phyloP scores from a whole-genome alignment of 2,113 vertebrate species.

The Thalassarche chlororhynchos region DNA sequence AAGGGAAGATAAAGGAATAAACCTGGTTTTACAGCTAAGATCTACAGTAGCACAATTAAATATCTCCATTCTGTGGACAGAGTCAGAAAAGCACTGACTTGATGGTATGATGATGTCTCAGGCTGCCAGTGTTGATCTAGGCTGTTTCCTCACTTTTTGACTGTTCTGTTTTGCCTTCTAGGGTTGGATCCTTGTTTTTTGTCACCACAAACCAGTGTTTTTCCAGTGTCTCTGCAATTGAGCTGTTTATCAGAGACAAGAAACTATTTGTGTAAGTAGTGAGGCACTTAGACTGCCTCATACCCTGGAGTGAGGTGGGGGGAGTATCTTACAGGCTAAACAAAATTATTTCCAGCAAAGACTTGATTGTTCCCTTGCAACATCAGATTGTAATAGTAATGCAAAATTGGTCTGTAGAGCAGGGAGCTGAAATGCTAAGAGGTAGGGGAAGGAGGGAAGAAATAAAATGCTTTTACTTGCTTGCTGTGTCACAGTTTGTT shows the following conservation, averaged over 20 bases:
- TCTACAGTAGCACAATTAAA: neutral
- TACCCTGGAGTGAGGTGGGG: neutral
- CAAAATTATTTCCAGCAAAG: neutral
- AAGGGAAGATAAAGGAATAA: neutral
- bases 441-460: neutral
- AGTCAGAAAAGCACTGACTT: neutral
- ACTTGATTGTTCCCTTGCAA: neutral
- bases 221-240: conserved; percentile 67
- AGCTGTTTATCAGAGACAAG: conserved; percentile 72
- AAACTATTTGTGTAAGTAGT: conserved; percentile 72
- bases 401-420: neutral
- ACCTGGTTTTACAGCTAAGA: neutral
- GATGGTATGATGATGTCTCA: neutral
- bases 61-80: neutral
- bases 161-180: conserved; percentile 16
- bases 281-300: neutral
- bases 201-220: conserved; percentile 73
- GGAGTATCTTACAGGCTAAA: neutral
- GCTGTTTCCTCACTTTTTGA: neutral
- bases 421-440: neutral
- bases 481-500: neutral
- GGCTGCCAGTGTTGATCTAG: neutral
- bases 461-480: neutral
- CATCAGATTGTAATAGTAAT: neutral
- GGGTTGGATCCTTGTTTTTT: conserved; percentile 73